Evolutionary conservation across 1,140 invertebrate species (phyloP).

Genomic region (Cydia strobilella): DNA sequence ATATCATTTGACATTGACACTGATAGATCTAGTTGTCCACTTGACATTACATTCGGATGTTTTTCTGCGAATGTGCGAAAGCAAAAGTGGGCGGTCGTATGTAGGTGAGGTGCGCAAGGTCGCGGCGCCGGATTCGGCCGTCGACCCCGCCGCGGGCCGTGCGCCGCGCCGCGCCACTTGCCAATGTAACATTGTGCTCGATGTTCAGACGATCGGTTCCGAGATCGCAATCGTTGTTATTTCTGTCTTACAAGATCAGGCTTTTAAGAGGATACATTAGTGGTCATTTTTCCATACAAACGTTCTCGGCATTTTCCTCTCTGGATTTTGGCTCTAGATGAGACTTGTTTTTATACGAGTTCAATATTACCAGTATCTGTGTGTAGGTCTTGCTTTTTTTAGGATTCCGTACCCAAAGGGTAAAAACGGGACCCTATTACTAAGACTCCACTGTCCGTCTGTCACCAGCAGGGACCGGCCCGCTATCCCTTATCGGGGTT

Average conservation of each 20-base stretch:
- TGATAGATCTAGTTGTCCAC: conserved; percentile 18
- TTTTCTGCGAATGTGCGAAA: conserved; percentile 77
- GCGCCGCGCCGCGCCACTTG: conserved; percentile 32
- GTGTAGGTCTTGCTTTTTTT: too few relatives aligned
- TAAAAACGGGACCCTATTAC: too few relatives aligned
- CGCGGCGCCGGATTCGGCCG: conserved; percentile 71
- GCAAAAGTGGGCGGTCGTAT: conserved; percentile 74
- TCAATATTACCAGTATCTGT: too few relatives aligned
- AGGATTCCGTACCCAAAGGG: too few relatives aligned
- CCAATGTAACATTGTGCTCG: conserved; percentile 38
- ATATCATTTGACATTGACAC: background rate
- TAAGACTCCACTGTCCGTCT: too few relatives aligned
- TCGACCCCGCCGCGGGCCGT: conserved; percentile 58
- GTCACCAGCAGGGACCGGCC: too few relatives aligned
- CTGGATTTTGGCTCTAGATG: too few relatives aligned
- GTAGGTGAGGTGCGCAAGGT: conserved; percentile 76
- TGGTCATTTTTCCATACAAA: too few relatives aligned
- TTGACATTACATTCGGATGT: conserved; percentile 32
- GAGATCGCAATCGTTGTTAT: conserved; percentile 20
- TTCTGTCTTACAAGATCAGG: background rate
- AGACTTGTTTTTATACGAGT: too few relatives aligned
- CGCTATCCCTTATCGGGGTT: too few relatives aligned
- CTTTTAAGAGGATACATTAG: too few relatives aligned
- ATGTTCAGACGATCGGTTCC: conserved; percentile 36
- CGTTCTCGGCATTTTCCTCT: too few relatives aligned